Evolutionary conservation across 2,113 vertebrate species (phyloP), one percentile per base, ranked within the genome.

Genomic region (Chamaetylas fuelleborni): DNA sequence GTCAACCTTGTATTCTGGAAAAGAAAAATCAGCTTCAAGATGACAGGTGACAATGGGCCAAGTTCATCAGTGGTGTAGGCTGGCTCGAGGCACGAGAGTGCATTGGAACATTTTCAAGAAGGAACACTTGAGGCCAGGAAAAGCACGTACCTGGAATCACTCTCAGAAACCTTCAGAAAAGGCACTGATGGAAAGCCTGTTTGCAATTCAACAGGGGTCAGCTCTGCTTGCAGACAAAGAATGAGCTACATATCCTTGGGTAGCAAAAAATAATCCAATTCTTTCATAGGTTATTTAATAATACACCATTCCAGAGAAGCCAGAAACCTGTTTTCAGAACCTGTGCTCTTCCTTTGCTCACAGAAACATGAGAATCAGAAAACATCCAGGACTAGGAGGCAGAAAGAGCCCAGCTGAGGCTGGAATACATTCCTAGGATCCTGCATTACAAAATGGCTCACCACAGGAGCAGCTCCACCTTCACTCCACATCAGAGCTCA

Each of bases 21-120:
- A 69, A 87, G 78, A 89, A 95, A 93, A 89, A 92, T 85, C 71
- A 81, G 66, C 74, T 92, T 87, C 85, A 90, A 64, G 76, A 90
- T 86, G 89, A 94, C 61, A 90, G 74, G 78, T 85, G 91, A 97
- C 84, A 82, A 36, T 25, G 38, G 71, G 81, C 87, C 92, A 70
- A 88, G 67, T 71, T 88, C 80, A 81, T 70, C 67, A 71, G 72
- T 12, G 58, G 54, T 2, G 11, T 14, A 85, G 86, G 80, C 67
- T 72, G 85, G 90, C 66, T 56, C 29, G 70, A 91, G 71, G 80
- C 72, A 90, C 12, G 12, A 73, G 70, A n/a, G 38, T 42, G 36
- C 28, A 20, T 4, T 67, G 82, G 76, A 90, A 84, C 16, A 40
- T 33, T 33, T 58, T 61, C 64, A 88, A 74, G 88, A 66, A 67